Evolutionary conservation across 2,113 vertebrate species (phyloP).

Genomic region (Hippopotamus amphibius): DNA sequence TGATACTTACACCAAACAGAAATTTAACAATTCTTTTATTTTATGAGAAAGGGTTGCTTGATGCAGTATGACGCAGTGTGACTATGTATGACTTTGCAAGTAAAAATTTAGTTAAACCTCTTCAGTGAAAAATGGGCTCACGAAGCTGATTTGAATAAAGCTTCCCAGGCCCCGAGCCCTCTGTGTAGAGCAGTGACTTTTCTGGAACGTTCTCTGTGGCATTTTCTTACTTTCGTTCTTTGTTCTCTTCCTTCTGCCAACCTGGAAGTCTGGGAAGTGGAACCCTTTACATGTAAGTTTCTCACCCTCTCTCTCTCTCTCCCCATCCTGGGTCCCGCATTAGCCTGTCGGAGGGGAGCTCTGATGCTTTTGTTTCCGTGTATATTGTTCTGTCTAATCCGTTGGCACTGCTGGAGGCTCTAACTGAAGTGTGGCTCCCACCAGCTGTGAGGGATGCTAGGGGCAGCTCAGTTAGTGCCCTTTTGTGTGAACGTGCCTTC

Average conservation of each 20-base stretch:
- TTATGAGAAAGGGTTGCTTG: background rate
- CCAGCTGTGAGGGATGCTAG: background rate
- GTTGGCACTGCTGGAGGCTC: background rate
- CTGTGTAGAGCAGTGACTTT: slow-evolving; percentile 71
- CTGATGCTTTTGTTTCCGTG: background rate
- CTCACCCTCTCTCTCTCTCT: background rate
- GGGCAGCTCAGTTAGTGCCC: background rate
- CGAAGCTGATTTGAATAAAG: background rate
- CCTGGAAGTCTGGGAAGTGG: slow-evolving; percentile 96
- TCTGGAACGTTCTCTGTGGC: slow-evolving; percentile 70
- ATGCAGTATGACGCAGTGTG: background rate
- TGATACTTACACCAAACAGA: background rate
- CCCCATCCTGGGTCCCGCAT: background rate
- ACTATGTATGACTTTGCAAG: slow-evolving; percentile 29
- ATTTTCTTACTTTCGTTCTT: slow-evolving; percentile 85
- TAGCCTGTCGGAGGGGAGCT: background rate
- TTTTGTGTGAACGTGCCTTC: background rate
- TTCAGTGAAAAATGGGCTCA: background rate
- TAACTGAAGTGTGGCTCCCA: background rate
- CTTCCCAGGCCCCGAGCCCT: slow-evolving; percentile 34
- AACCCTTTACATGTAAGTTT: slow-evolving; percentile 98
- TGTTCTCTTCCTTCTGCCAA: slow-evolving; percentile 87
- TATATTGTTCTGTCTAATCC: background rate
- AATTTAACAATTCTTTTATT: slow-evolving; percentile 49
- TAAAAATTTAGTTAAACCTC: slow-evolving; percentile 52